A percentile compares a stretch with the other conserved stretches of the same genome.
These are phyloP conservation scores for Tineola bisselliella DNA, from an alignment of 2,888 invertebrate species.

Conservation along the genomic window DNA sequence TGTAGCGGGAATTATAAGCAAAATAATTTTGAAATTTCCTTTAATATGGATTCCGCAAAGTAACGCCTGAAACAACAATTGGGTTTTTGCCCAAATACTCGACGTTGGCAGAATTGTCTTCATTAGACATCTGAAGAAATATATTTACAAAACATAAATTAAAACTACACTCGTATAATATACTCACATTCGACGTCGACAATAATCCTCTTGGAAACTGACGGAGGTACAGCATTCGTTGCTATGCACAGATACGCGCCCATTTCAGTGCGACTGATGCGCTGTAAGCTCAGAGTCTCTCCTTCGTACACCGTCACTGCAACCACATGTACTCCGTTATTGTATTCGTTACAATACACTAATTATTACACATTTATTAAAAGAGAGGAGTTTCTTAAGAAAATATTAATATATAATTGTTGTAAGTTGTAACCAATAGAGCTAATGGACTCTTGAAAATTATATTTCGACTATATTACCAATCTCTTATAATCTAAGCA, in stretches of 20 bases:
- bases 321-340: too few relatives aligned
- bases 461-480: too few relatives aligned
- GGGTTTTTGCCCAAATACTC: too few relatives aligned
- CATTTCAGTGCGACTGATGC: slow-evolving; percentile 90
- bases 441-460: too few relatives aligned
- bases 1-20: too few relatives aligned
- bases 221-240: slow-evolving; percentile 89
- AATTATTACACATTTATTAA: background rate
- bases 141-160: background rate
- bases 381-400: background rate
- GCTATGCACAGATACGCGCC: slow-evolving; percentile 85
- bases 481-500: too few relatives aligned
- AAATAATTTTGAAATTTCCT: too few relatives aligned
- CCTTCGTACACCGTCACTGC: slow-evolving; percentile 86
- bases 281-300: slow-evolving; percentile 83
- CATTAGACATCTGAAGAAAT: too few relatives aligned
- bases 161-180: background rate
- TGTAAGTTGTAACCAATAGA: background rate
- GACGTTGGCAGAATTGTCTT: too few relatives aligned
- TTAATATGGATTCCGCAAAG: too few relatives aligned
- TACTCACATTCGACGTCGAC: slow-evolving; percentile 90
- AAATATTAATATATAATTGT: background rate
- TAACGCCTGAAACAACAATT: too few relatives aligned
- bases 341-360: background rate
- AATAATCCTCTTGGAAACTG: slow-evolving; percentile 91